Percentiles rank a stretch among this genome's conserved stretches.
phyloP scores from a whole-genome alignment of 2,888 invertebrate genomes.

The Perdita meconis region DNA sequence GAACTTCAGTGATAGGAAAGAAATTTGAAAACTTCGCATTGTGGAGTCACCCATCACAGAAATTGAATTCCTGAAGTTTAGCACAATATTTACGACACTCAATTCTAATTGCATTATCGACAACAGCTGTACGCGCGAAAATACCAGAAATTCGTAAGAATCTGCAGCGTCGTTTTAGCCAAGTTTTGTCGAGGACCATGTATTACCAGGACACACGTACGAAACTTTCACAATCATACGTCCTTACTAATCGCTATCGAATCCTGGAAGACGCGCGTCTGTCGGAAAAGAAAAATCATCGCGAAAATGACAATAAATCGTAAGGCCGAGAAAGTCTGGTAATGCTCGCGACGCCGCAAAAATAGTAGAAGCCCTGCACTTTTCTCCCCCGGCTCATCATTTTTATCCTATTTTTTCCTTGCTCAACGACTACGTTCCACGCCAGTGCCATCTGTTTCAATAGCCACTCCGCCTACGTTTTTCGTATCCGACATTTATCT shows the following conservation, averaged over 20 bases:
- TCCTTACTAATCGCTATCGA: constrained; percentile 15
- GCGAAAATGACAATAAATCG: too few species aligned
- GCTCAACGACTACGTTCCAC: constrained; percentile 8
- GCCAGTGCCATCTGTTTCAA: constrained; percentile 39
- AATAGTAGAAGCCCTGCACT: constrained; percentile 17
- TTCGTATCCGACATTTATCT: constrained; percentile 39
- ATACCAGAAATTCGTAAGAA: neutral
- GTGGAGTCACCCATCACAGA: too few species aligned
- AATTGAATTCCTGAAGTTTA: too few species aligned
- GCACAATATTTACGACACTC: neutral
- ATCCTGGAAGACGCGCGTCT: neutral
- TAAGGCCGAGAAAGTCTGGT: constrained; percentile 12
- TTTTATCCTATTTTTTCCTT: constrained; percentile 28
- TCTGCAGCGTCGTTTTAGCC: neutral
- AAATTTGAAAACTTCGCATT: too few species aligned
- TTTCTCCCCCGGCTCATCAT: constrained; percentile 13
- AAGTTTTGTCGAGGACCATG: neutral
- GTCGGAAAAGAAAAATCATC: constrained; percentile 26
- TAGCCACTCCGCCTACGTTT: constrained; percentile 23
- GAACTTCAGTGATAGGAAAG: too few species aligned
- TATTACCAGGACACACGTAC: neutral
- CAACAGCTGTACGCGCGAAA: neutral
- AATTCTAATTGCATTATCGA: neutral
- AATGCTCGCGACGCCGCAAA: neutral
- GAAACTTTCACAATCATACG: neutral